Percentiles rank a stretch among this genome's conserved stretches.
These are phyloP conservation scores for Neelides folsomi DNA, from an alignment of 2,888 invertebrate species.

Conservation along the genomic window DNA sequence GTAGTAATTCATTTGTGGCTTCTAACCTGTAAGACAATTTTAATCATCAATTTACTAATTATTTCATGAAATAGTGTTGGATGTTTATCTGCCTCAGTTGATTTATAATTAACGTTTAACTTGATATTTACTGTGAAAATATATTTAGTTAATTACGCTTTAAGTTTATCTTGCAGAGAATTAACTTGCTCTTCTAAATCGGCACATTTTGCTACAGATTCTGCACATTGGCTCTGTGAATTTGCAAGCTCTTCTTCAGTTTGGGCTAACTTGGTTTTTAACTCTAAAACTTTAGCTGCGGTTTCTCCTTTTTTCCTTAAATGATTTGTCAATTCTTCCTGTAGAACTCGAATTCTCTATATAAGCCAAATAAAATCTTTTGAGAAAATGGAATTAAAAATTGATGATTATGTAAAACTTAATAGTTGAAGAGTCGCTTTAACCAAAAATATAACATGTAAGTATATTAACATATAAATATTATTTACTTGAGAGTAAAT, in stretches of 20 bases:
- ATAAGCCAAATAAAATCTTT: constrained; percentile 64
- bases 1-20: constrained; percentile 69
- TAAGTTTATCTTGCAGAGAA: constrained; percentile 20
- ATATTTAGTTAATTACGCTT: constrained; percentile 20
- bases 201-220: constrained; percentile 25
- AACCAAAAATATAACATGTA: not conserved
- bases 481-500: not conserved
- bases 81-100: too few relatives aligned
- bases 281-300: constrained; percentile 80
- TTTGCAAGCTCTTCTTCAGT: constrained; percentile 56
- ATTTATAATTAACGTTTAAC: too few relatives aligned
- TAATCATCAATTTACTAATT: too few relatives aligned
- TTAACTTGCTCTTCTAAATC: constrained; percentile 28
- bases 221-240: constrained; percentile 21
- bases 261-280: constrained; percentile 72
- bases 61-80: too few relatives aligned
- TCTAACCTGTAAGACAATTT: constrained; percentile 43
- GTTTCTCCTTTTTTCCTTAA: constrained; percentile 83
- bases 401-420: too few relatives aligned
- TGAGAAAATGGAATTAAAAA: too few relatives aligned
- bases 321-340: constrained; percentile 83
- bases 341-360: constrained; percentile 70
- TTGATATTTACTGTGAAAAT: too few relatives aligned
- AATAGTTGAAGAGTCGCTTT: too few relatives aligned
- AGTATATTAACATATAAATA: not conserved